A percentile compares a stretch with the other conserved stretches of the same genome.
These are phyloP conservation scores for Smittia aterrima DNA, from an alignment of 2,888 invertebrate species.

Conservation along the genomic window DNA sequence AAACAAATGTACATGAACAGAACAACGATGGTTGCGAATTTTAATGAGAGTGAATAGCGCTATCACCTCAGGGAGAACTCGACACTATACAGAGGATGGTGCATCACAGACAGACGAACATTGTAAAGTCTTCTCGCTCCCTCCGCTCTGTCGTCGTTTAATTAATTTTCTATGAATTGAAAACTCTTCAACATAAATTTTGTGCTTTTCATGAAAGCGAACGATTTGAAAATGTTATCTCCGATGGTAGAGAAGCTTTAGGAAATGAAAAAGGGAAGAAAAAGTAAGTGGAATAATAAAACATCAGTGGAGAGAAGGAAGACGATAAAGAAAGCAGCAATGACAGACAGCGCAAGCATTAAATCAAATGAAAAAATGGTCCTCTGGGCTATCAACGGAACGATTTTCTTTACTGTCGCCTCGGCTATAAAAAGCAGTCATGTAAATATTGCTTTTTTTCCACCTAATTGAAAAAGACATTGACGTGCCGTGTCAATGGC, in stretches of 20 bases:
- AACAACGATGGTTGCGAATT: background rate
- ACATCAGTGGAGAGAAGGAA: background rate
- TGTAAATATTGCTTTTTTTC: slow-evolving; percentile 23
- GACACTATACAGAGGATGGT: background rate
- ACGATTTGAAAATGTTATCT: background rate
- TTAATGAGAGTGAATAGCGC: background rate
- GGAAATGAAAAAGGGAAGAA: background rate
- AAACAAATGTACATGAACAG: slow-evolving; percentile 8
- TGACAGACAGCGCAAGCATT: slow-evolving; percentile 25
- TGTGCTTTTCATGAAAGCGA: background rate
- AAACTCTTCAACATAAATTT: slow-evolving; percentile 35
- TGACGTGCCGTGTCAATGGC: slow-evolving; percentile 19
- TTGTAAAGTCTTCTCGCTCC: background rate
- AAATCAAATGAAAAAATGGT: slow-evolving; percentile 35
- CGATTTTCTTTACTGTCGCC: slow-evolving; percentile 25
- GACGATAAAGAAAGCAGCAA: slow-evolving; percentile 12
- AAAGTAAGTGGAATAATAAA: slow-evolving; percentile 13
- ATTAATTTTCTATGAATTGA: slow-evolving; percentile 38
- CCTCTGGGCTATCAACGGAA: slow-evolving; percentile 20
- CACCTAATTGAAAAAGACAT: slow-evolving; percentile 27
- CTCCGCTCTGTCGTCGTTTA: slow-evolving; percentile 33
- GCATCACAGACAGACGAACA: background rate
- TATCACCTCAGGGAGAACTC: background rate
- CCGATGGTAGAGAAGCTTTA: background rate
- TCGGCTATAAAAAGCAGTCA: slow-evolving; percentile 31